A percentile compares a stretch with the other conserved stretches of the same genome.
These are phyloP conservation scores for Ctena decussata DNA, from an alignment of 2,888 invertebrate species.

Conservation along the genomic window DNA sequence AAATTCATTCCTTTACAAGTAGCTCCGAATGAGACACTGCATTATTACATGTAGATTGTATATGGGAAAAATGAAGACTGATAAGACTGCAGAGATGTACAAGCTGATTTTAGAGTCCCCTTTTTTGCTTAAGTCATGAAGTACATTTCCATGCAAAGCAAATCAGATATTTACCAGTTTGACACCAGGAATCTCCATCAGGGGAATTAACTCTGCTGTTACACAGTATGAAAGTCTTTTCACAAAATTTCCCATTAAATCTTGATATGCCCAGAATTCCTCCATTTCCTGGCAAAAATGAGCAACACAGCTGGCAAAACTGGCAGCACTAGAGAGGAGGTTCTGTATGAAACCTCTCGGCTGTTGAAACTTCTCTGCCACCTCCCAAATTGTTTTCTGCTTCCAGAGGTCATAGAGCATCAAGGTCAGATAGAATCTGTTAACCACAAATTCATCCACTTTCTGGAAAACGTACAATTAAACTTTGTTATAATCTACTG, in stretches of 20 bases:
- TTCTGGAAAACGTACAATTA: conserved; percentile 72
- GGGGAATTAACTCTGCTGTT: conserved; percentile 92
- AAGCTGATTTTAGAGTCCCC: too few species aligned
- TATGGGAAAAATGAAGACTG: too few species aligned
- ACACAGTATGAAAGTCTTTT: conserved; percentile 94
- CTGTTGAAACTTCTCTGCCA: conserved; percentile 91
- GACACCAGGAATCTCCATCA: conserved; percentile 96
- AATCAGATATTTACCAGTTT: conserved; percentile 92
- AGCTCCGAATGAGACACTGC: too few species aligned
- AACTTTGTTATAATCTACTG: too few species aligned
- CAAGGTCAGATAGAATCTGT: conserved; percentile 94
- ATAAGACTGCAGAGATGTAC: too few species aligned
- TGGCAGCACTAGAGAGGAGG: conserved; percentile 91
- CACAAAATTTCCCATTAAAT: conserved; percentile 92
- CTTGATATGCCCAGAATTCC: conserved; percentile 94
- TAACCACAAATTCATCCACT: conserved; percentile 88
- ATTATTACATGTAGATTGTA: too few species aligned
- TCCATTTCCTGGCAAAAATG: conserved; percentile 93
- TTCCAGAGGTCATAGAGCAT: conserved; percentile 92
- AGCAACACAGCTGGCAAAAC: conserved; percentile 92
- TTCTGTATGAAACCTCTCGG: conserved; percentile 94
- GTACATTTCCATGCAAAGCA: too few species aligned
- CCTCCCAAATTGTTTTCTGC: conserved; percentile 87
- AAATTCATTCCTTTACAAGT: too few species aligned
- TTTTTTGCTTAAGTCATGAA: too few species aligned